These are phyloP conservation scores for Progne subis DNA, from an alignment of 2,113 vertebrate species.

Conservation along the genomic window DNA sequence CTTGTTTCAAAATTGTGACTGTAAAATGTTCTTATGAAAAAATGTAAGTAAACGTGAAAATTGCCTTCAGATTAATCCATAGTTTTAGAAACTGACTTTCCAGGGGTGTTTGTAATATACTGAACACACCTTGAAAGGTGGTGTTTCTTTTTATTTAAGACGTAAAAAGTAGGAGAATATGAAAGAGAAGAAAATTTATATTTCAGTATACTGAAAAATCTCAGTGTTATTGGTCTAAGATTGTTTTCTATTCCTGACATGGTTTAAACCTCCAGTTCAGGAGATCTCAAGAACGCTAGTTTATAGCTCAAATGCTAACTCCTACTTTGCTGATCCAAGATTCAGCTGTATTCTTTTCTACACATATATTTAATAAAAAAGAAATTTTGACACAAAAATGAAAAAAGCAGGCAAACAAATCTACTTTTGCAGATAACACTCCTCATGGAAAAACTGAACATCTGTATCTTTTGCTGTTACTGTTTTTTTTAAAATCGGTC, in stretches of 20 bases:
- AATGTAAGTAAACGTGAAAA: background rate
- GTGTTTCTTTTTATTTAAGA: background rate
- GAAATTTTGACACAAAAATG: background rate
- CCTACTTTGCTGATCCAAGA: background rate
- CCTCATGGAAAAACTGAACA: background rate
- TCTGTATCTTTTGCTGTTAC: background rate
- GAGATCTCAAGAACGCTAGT: background rate
- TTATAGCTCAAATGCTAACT: background rate
- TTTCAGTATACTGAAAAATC: background rate
- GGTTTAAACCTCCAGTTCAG: background rate
- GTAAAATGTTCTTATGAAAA: background rate
- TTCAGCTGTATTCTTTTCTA: background rate
- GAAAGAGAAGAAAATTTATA: background rate
- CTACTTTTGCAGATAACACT: background rate
- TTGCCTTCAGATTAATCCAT: background rate
- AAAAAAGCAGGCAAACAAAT: background rate
- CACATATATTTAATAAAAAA: background rate
- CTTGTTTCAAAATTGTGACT: background rate
- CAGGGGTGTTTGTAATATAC: background rate
- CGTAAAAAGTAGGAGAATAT: background rate
- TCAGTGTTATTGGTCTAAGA: background rate
- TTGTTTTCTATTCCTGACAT: conserved; percentile 10
- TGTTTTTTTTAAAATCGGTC: background rate
- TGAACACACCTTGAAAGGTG: background rate
- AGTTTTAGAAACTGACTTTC: background rate